Evolutionary conservation across 2,797 vertebrate genomes (phyloP), one percentile per base, ranked within the genome.

Genomic region (Chaenodraco wilsoni): DNA sequence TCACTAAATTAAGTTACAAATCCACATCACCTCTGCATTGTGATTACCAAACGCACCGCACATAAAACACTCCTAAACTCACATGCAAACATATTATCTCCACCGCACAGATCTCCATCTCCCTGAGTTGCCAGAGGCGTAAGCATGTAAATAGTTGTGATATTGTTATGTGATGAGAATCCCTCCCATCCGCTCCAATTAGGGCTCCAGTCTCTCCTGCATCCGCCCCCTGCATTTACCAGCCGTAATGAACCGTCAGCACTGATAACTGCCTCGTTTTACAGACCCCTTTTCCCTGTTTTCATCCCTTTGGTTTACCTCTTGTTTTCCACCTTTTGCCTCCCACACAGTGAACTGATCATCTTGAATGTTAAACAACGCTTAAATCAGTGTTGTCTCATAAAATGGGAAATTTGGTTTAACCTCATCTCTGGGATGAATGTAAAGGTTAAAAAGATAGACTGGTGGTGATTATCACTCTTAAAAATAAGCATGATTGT

Each of bases 231-330:
- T 3, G 21, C 83, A 78, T 90, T 92, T 89, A 90, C 90, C 87
- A 85, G 83, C 84, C 88, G 90, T 93, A 91, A 93, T 93, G 89
- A 92, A 90, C 87, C 92, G 92, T 92, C 90, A 87, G 72, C 82
- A 79, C 43, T 16, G 70, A 92, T 93, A 90, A 91, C 76, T 56
- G 81, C 82, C 85, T 90, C 82, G 85, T 93, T 92, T 88, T 88
- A 86, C 69, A 72, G 71, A 66, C 46, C 71, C 72, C 72, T 79
- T 37, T 82, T 68, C 64, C 68, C 60, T 74, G 77, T 81, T 89
- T 87, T 80, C 65, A 43, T 76, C 15, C 62, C 57, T 81, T 71
- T 72, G 31, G 49, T 81, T 78, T 76, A 58, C 48, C 69, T 73
- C 63, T 78, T 77, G 79, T 87, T 60, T 78, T 77, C 79, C 79